Evolutionary conservation across 2,113 vertebrate genomes (phyloP).

Genomic region (Channa maculata): DNA sequence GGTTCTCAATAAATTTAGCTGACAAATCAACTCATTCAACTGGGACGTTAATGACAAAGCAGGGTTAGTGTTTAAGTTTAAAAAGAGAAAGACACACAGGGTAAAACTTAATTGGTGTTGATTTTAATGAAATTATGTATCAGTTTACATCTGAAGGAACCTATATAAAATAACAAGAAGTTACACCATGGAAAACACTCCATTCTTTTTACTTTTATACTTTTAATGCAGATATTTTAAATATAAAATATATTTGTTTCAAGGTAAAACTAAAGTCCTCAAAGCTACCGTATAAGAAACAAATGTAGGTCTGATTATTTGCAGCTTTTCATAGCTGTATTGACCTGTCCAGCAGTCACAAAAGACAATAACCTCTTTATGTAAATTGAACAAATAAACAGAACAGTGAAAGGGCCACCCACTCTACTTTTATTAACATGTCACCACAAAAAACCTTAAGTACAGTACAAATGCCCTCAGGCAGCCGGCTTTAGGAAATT

Average conservation of each 20-base stretch:
- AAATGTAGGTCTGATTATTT: conserved; percentile 24
- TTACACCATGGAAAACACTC: neutral
- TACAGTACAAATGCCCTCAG: conserved; percentile 49
- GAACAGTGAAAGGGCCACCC: neutral
- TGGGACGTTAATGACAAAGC: neutral
- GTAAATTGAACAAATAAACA: conserved; percentile 38
- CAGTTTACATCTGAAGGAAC: conserved; percentile 7
- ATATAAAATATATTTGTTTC: conserved; percentile 29
- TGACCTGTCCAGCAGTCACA: conserved; percentile 43
- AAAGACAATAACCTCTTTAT: conserved; percentile 18
- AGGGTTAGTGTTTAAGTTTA: no score
- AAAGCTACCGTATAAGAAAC: neutral
- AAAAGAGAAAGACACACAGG: neutral
- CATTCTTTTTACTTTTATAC: neutral
- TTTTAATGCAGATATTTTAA: neutral
- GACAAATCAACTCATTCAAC: neutral
- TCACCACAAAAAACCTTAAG: conserved; percentile 12
- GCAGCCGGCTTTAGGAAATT: conserved; percentile 64
- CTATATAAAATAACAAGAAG: neutral
- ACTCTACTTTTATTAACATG: conserved; percentile 22
- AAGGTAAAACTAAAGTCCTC: conserved; percentile 6
- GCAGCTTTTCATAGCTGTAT: conserved; percentile 21
- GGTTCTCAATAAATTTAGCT: no score
- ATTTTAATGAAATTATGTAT: conserved; percentile 28
- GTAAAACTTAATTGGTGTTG: neutral